Evolutionary conservation across 1,140 invertebrate genomes (phyloP).

Genomic region (Trigoniulus corallinus): DNA sequence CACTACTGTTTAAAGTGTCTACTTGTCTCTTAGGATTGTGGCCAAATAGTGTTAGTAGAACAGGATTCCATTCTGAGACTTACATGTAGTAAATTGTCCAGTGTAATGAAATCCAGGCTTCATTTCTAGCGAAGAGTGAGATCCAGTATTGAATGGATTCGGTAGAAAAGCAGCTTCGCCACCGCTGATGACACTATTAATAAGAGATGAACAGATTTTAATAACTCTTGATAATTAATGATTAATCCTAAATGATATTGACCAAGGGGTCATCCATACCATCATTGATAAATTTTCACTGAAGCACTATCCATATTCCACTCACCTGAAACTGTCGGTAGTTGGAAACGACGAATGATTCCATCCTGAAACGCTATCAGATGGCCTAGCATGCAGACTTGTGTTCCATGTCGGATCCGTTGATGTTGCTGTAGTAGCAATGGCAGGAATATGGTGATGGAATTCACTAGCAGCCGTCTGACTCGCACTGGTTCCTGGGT

Average conservation of each 20-base stretch:
- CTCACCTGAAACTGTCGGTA: slow-evolving; percentile 10
- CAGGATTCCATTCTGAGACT: neutral
- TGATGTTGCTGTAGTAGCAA: neutral
- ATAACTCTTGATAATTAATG: neutral
- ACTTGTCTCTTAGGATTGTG: no score
- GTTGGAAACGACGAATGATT: slow-evolving; percentile 5
- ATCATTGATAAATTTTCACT: neutral
- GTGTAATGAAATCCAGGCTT: slow-evolving; percentile 5
- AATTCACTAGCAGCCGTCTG: neutral
- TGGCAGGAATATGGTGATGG: slow-evolving; percentile 2
- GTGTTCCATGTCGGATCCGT: neutral
- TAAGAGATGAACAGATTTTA: neutral
- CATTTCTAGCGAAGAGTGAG: neutral
- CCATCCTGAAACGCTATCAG: neutral
- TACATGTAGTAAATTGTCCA: slow-evolving; percentile 2
- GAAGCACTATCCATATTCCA: neutral
- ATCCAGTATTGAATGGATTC: neutral
- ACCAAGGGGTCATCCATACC: neutral
- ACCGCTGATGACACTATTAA: neutral
- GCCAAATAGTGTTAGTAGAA: no score
- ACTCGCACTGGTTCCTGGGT: neutral
- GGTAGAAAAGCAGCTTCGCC: neutral
- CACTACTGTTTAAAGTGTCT: no score
- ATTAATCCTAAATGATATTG: neutral
- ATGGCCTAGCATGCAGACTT: neutral